These are phyloP conservation scores for Drepanosiphum platanoidis DNA, from an alignment of 2,888 invertebrate species.

Conservation along the genomic window DNA sequence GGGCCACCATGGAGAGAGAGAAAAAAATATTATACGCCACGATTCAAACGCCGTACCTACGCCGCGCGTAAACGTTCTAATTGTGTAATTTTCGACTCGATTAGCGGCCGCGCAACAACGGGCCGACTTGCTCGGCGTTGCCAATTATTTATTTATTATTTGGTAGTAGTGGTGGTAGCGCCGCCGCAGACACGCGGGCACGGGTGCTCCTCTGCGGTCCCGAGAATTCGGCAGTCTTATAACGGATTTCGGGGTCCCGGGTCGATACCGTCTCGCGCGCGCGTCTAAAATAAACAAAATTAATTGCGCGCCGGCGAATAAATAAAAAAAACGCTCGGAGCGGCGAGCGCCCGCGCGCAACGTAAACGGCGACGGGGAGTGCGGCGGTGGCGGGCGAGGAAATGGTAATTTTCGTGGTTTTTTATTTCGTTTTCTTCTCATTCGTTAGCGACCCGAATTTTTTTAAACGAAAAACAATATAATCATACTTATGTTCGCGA, in stretches of 20 bases:
- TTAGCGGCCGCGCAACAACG: neutral
- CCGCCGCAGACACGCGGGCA: neutral
- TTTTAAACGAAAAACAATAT: neutral
- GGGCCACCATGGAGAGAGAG: neutral
- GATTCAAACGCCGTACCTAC: neutral
- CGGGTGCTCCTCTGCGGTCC: neutral
- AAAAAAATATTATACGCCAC: neutral
- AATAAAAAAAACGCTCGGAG: neutral
- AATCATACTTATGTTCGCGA: neutral
- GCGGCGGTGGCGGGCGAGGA: neutral
- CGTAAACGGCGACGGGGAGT: no score
- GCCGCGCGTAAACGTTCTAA: neutral
- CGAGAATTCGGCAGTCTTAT: constrained; percentile 23
- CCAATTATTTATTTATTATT: no score
- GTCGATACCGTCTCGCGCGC: neutral
- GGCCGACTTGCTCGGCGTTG: neutral
- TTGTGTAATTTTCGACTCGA: neutral
- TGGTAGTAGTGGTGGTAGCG: no score
- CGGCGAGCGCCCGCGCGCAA: neutral
- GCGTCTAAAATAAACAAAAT: no score
- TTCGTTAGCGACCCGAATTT: constrained; percentile 32
- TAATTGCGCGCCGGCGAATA: no score
- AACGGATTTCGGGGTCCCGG: neutral
- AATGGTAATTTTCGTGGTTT: constrained; percentile 8
- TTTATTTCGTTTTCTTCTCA: neutral